Percentiles rank a stretch among this genome's conserved stretches.
Evolutionary conservation across 1,140 invertebrate species (phyloP).

Genomic region (Phenacoccus solenopsis): DNA sequence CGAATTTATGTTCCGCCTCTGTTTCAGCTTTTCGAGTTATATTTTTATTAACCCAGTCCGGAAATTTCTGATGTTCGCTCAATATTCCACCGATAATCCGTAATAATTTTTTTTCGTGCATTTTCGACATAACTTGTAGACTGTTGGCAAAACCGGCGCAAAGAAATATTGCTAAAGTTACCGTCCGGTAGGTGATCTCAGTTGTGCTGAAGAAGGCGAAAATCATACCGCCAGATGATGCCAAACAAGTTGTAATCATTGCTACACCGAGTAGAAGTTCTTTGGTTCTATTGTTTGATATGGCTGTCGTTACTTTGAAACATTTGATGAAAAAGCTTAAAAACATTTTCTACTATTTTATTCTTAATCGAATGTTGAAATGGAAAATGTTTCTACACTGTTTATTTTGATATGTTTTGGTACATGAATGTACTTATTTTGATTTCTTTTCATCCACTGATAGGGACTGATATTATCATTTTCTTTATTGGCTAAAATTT

Average conservation of each 20-base stretch:
- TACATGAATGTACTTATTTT: background rate
- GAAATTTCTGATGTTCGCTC: background rate
- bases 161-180: background rate
- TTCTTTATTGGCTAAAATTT: too few species aligned
- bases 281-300: background rate
- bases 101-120: background rate
- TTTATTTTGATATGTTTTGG: background rate
- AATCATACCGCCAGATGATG: background rate
- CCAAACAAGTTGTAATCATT: background rate
- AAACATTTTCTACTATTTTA: background rate
- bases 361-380: too few species aligned
- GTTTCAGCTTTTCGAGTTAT: background rate
- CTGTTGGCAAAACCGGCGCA: background rate
- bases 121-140: background rate
- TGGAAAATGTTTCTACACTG: too few species aligned
- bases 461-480: too few species aligned
- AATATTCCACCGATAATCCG: background rate
- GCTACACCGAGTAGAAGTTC: background rate
- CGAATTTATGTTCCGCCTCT: background rate
- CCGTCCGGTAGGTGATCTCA: background rate
- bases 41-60: background rate
- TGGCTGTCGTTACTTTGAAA: background rate
- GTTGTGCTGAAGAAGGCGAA: background rate
- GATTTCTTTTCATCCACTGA: too few species aligned
- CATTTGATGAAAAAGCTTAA: background rate